phyloP scores from a whole-genome alignment of 2,113 vertebrate species.

The Corythoichthys intestinalis region DNA sequence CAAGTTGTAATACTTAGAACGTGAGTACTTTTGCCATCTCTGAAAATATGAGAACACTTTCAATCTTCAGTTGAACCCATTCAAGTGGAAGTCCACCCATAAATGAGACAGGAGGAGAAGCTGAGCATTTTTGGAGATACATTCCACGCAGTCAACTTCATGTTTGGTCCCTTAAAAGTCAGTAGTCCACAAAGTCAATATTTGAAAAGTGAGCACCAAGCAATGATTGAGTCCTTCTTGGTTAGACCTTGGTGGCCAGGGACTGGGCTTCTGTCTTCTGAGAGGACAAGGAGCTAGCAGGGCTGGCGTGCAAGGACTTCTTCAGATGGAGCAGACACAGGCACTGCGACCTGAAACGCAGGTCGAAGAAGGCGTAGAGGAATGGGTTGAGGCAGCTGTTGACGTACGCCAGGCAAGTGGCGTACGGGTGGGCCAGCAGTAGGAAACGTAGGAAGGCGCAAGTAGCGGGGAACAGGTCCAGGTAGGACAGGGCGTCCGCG shows the following conservation, averaged over 20 bases:
- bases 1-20: conserved; percentile 21
- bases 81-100: not conserved
- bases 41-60: conserved; percentile 9
- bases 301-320: conserved; percentile 66
- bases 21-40: conserved; percentile 8
- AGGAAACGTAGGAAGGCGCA: conserved; percentile 74
- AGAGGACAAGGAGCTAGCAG: conserved; percentile 72
- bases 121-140: not conserved
- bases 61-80: not conserved
- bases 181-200: conserved; percentile 25
- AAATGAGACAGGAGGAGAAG: too few relatives aligned
- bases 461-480: conserved; percentile 65
- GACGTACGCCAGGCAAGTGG: conserved; percentile 81
- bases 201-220: not conserved
- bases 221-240: not conserved
- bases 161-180: conserved; percentile 28
- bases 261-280: conserved; percentile 80
- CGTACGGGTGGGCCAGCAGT: conserved; percentile 77
- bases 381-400: conserved; percentile 88
- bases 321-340: conserved; percentile 75
- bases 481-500: conserved; percentile 75
- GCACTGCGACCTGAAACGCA: conserved; percentile 80
- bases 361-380: conserved; percentile 84
- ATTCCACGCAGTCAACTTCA: conserved; percentile 17
- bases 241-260: conserved; percentile 78